Conservation (phyloP, 2,888 invertebrate genomes). For the Metallyticus violacea region DNA sequence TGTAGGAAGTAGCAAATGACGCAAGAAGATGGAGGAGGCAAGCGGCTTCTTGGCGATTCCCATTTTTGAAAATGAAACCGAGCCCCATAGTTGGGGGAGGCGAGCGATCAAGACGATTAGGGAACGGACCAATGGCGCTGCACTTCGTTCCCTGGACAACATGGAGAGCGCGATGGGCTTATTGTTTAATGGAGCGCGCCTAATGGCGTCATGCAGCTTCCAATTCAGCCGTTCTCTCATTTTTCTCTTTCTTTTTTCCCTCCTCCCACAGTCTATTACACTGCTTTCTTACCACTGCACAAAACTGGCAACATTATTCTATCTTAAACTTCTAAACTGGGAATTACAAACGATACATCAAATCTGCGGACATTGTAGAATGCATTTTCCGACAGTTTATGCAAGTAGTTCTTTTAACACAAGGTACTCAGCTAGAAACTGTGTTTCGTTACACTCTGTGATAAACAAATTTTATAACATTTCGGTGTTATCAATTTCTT, state of each 20-base stretch:
- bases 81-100: background rate
- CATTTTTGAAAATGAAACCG: background rate
- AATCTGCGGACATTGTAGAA: no score
- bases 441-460: no score
- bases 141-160: background rate
- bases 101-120: slow-evolving; percentile 16
- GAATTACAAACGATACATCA: no score
- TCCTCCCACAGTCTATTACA: no score
- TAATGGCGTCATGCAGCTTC: background rate
- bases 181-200: no score
- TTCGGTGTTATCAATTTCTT: no score
- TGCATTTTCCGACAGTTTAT: no score
- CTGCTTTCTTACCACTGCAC: background rate
- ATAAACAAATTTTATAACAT: no score
- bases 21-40: background rate
- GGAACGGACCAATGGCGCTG: slow-evolving; percentile 12
- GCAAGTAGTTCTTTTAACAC: no score
- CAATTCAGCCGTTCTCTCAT: no score
- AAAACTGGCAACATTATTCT: background rate
- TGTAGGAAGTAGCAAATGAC: background rate
- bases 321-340: background rate
- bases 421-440: no score
- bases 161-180: background rate
- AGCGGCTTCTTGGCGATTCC: background rate
- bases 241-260: no score